A percentile compares a stretch with the other conserved stretches of the same genome.
These are phyloP conservation scores for Drosophila nannoptera DNA, from an alignment of 1,140 invertebrate genomes.

Conservation along the genomic window DNA sequence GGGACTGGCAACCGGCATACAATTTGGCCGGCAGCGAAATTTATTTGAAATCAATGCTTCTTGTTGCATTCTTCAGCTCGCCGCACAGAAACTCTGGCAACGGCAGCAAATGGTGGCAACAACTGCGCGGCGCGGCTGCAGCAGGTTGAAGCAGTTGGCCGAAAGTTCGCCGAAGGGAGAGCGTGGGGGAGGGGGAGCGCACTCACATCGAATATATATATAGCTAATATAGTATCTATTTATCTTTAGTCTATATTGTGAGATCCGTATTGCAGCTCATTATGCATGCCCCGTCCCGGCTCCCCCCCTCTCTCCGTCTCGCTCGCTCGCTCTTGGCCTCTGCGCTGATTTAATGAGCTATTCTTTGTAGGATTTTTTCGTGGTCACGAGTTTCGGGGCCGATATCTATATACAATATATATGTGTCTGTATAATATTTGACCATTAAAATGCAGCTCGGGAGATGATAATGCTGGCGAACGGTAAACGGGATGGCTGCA, in stretches of 20 bases:
- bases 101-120: slow-evolving; percentile 35
- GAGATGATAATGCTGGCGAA: slow-evolving; percentile 74
- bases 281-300: too few species aligned
- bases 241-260: too few species aligned
- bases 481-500: slow-evolving; percentile 53
- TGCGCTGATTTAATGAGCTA: slow-evolving; percentile 63
- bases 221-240: slow-evolving; percentile 7
- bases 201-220: slow-evolving; percentile 26
- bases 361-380: slow-evolving; percentile 18
- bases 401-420: neutral
- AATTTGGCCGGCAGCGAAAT: slow-evolving; percentile 77
- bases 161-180: neutral
- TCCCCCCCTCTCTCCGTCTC: slow-evolving; percentile 20
- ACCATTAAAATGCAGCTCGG: slow-evolving; percentile 66
- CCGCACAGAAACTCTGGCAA: slow-evolving; percentile 41
- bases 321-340: too few species aligned
- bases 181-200: too few species aligned
- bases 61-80: slow-evolving; percentile 74
- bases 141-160: neutral
- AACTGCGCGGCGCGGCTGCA: neutral
- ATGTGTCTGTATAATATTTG: slow-evolving; percentile 56
- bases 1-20: slow-evolving; percentile 64
- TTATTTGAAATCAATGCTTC: slow-evolving; percentile 78
- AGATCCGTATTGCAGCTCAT: too few species aligned
- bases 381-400: slow-evolving; percentile 67